Evolutionary conservation across 2,113 vertebrate genomes (phyloP), one percentile per base, ranked within the genome.

Genomic region (Colossoma macropomum): DNA sequence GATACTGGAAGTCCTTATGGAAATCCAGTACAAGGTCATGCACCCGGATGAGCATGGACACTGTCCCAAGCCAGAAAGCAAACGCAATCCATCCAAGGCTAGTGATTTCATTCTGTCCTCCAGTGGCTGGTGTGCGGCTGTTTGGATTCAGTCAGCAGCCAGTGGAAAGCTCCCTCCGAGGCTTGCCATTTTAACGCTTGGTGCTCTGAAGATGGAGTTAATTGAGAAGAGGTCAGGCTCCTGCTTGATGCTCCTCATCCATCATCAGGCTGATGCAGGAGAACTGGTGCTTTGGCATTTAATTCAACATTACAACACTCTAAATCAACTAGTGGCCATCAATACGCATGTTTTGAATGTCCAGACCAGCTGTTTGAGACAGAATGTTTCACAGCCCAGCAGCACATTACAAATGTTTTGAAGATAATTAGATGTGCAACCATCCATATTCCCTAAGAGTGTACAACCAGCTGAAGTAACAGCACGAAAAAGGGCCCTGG

Each of bases 231-330:
- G 80, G 38, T 84, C 77, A 81, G 12, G 16, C 48, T 84, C 71
- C 60, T 79, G 56, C 78, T 63, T 63, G 25, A 52, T 69, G 70
- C 75, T 85, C 38, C 54, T 79, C 87, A 85, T 85, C 78, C 62
- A 84, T 85, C 87, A 85, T 79, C 72, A 69, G 32, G 65, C 34
- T 23, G 56, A 81, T 6, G 23, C 56, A 48, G 73, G 32, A 54
- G 65, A 66, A 32, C 82, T 78, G 68, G n/a, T 73, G 32, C 41
- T 45, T 76, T 84, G 65, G 48, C 75, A 41, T 45, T 74, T 30
- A 76, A 81, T n/a, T 62, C n/a, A 84, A 60, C 75, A 84, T 81
- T 84, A 70, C 69, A 77, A 54, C 79, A 87, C 72, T 41, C 62
- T 1, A 38, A 15, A 62, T 74, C 50, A 15, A 68, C 45, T 45